Evolutionary conservation across 2,113 vertebrate species (phyloP).

Genomic region (Leucoraja erinaceus): DNA sequence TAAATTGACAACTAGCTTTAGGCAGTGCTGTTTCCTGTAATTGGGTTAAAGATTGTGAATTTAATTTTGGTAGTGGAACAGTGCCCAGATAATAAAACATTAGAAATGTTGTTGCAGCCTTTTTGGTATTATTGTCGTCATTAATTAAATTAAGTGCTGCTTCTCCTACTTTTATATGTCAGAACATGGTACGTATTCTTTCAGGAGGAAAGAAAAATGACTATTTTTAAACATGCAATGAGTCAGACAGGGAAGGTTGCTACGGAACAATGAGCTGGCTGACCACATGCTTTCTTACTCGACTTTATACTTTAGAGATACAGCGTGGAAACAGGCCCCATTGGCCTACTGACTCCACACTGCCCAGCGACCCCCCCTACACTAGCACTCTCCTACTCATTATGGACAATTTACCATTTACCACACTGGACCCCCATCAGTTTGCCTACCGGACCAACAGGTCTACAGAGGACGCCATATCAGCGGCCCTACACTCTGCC

Average conservation of each 20-base stretch:
- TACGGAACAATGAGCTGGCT: neutral
- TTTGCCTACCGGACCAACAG: too few relatives aligned
- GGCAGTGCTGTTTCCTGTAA: neutral
- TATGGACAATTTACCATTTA: too few relatives aligned
- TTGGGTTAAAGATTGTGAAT: neutral
- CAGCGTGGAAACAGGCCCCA: too few relatives aligned
- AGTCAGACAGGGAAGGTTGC: neutral
- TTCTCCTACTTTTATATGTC: neutral
- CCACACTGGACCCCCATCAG: too few relatives aligned
- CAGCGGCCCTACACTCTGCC: too few relatives aligned
- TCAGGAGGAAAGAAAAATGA: neutral
- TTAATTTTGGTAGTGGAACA: slow-evolving; percentile 5
- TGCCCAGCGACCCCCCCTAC: too few relatives aligned
- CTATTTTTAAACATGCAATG: neutral
- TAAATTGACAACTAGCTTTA: neutral
- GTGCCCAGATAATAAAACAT: neutral
- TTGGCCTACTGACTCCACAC: too few relatives aligned
- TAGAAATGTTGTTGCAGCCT: neutral
- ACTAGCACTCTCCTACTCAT: too few relatives aligned
- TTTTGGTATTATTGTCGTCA: neutral
- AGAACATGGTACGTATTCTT: neutral
- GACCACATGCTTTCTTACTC: too few relatives aligned
- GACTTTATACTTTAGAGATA: too few relatives aligned
- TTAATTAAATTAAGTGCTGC: neutral
- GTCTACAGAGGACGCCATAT: too few relatives aligned